Percentiles rank a stretch among this genome's conserved stretches.
Conservation (phyloP, 2,797 vertebrate genomes). For the Sebastes itinus region DNA sequence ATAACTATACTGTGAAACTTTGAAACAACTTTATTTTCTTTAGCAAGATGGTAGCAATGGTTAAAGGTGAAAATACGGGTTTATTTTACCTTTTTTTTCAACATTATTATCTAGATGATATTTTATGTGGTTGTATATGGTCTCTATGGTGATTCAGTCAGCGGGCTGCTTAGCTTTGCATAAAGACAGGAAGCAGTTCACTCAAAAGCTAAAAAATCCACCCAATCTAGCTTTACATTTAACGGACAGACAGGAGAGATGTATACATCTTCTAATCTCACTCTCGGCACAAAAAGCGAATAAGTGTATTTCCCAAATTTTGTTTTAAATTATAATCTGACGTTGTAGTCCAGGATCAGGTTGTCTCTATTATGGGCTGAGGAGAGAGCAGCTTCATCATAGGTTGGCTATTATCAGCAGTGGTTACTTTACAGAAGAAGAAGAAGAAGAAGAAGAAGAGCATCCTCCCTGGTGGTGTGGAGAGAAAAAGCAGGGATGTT, state of each 20-base stretch:
- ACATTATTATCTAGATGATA: neutral
- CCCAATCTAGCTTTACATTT: neutral
- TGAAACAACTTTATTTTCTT: neutral
- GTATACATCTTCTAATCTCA: neutral
- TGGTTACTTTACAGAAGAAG: neutral
- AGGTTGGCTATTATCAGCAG: neutral
- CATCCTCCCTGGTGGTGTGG: neutral
- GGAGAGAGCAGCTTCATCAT: neutral
- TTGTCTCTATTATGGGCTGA: neutral
- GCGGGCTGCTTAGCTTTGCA: neutral
- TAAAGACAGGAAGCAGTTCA: neutral
- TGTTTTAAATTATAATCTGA: neutral
- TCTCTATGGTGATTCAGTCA: neutral
- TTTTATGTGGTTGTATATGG: neutral
- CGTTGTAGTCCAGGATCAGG: neutral
- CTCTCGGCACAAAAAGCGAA: neutral
- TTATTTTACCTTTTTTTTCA: neutral
- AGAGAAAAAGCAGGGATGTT: neutral
- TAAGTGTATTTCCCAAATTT: no score
- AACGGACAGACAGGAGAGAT: neutral
- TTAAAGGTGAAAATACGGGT: neutral
- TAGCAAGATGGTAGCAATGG: neutral
- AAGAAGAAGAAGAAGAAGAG: fast-evolving
- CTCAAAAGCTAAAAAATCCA: no score
- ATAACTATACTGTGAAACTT: neutral